Base-by-base conservation (phyloP, 2,797 vertebrate species). In the Aplochiton taeniatus region DNA sequence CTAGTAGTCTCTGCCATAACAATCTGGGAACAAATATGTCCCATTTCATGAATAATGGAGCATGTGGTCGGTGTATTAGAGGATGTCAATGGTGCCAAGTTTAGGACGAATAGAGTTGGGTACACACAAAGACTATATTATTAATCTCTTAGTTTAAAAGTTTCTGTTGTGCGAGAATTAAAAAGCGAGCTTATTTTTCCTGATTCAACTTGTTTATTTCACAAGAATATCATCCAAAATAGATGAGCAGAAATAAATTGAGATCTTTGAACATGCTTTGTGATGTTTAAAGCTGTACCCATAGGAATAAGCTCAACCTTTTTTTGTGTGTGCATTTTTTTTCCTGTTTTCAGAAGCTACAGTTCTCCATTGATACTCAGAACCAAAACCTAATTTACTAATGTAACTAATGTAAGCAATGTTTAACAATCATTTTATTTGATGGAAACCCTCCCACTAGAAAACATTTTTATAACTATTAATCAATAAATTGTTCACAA, bases 31-130 rank as follows among this genome's bases (percentile, higher is more conserved):
- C 0, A 46, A 57, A 42, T 61, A 43, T 66, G 65, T 73, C 71
- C 65, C 62, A 65, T 14, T 41, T 47, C 73, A 85, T 86, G 78
- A 85, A 88, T 87, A 83, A 85, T 85, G 69, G 12, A 85, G 62
- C 44, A 58, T 46, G 55, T 56, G 57, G 69, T 61, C 68, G 46
- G 45, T 67, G 70, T 75, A 82, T 83, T 63, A 57, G 66, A 59
- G 42, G 45, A 16, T 80, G 80, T 85, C 77, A 76, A 85, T 74
- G 60, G 48, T 16, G n/a, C 4, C 13, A 52, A 58, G 71, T 72
- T 62, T 53, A 47, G 58, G 41, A 63, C 48, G 41, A 61, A 55
- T 64, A 44, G 41, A 72, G 63, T 76, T 72, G 45, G 45, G n/a
- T 54, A 45, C 48, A 56, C 18, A 59, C 31, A 9, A 73, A 67